Base-by-base conservation (phyloP, 2,797 vertebrate genomes). In the Pteronotus mesoamericanus region DNA sequence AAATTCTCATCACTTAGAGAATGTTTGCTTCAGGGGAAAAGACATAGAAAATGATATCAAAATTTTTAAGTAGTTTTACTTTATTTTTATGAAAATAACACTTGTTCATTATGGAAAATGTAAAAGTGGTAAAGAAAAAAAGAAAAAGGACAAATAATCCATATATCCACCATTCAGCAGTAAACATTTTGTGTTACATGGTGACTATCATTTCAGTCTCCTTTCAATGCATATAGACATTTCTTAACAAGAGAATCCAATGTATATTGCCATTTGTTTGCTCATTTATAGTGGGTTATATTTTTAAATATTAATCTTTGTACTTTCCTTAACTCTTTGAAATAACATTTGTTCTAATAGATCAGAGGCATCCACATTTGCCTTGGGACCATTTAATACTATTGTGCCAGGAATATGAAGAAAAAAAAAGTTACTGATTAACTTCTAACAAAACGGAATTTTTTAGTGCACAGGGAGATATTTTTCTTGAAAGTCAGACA, bases 1-100 rank as follows among this genome's bases (percentile, higher is more conserved):
- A 87, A 72, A 64, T 77, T 95, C 83, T 82, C 66, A 94, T 94
- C 37, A 59, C 74, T 95, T 84, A 93, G 64, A 93, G 86, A 97
- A 95, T 66, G 19, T 51, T 66, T 82, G 68, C 82, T 71, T 82
- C 37, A 32, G 26, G 77, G 61, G 21, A 48, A 93, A 90, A 96
- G 42, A 53, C 84, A 21, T 46, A 77, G 61, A 79, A 95, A 96
- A 71, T 48, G 16, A 71, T 48, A 69, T 26, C 0, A 55, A 37
- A 75, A 9, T 32, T 19, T 82, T 83, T 32, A 7, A 59, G 42
- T 69, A 64, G 72, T 84, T 91, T 94, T 72, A 68, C 44, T 94
- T 83, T 61, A 72, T 80, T 84, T 75, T 69, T 89, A 42, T 77
- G 78, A 72, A 91, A 95, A 85, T 77, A 83, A 79, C 68, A 39